Evolutionary conservation across 2,888 invertebrate species (phyloP), one percentile per base, ranked within the genome.

Genomic region (Sarcophaga carnaria): DNA sequence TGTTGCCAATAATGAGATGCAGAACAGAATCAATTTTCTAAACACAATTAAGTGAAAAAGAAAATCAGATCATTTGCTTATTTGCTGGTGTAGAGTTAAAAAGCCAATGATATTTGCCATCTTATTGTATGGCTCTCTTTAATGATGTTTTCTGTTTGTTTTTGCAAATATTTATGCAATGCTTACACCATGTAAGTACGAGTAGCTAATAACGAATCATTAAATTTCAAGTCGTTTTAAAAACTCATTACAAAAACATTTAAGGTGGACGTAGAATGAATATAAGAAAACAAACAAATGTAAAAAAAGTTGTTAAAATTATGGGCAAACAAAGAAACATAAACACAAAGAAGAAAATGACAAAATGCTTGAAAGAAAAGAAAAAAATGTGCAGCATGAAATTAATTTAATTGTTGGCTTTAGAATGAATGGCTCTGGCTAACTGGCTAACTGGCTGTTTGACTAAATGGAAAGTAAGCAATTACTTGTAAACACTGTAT

Each of bases 381-480:
- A 17, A 62, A 20, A 49, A 20, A 66, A 76, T 71, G 54, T 64
- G 45, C 5, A 25, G 62, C 25, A 78, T 49, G 49, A 69, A 80
- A 74, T 66, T 74, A 25, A n/a, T 78, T 85, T 78, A 75, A 75
- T 75, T 85, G 59, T 70, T 81, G 74, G 74, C 54, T 49, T 67
- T 59, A 72, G 77, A 78, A 77, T 60, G 71, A 71, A 77, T 62
- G 45, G 25, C 59, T 60, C 6, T 37, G 37, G 37, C 6, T 37
- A 37, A 27, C 27, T 27, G 25, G 25, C 22, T 22, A 27, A 27
- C 6, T 37, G 37, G 37, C 37, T 37, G 37, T 8, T 71, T 66
- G 71, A 62, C 64, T 59, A 37, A 37, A 37, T 17, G 66, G 22
- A 66, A 80, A 71, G 75, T 72, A 83, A 78, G 72, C 64, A 72